Base-by-base conservation (phyloP, 2,113 vertebrate species). In the Pyrgilauda ruficollis region DNA sequence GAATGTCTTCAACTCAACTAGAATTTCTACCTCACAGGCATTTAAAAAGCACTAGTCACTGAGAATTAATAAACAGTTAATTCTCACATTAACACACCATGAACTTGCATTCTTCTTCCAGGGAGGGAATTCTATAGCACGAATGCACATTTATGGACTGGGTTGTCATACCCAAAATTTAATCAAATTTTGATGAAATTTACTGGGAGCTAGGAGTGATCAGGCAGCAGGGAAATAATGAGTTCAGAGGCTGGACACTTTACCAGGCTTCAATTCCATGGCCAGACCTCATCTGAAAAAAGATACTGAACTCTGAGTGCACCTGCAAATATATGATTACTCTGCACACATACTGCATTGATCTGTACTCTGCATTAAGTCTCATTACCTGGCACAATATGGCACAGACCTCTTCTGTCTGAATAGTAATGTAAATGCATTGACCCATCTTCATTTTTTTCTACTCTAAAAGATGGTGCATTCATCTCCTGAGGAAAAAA, bases 401-500 rank as follows among this genome's bases (percentile, higher is more conserved):
- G 98, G 91, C 96, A 98, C 62, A 98, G 96, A 47, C 98, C 98
- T 96, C 93, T 96, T 95, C 98, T 97, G 53, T 98, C 98, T 70
- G 98, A 98, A 82, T 98, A 98, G 91, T 98, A 98, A 90, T 98
- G 98, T 47, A 98, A 96, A 87, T 97, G 92, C 97, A 97, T 98
- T 30, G 97, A 97, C 26, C 98, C 97, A 11, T 98, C 97, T 83
- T 97, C 96, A 73, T 97, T 98, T 92, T 97, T 98, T 91, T 98
- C 97, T 88, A 98, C 97, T 79, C 98, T 97, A 76, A 98, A 98
- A 56, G 98, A 98, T 30, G 97, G 98, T 14, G 98, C 98, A 12
- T 98, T 98, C 98, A 98, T 98, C 86, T 98, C 97, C 98, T 98
- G 88, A 81, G 86, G 84, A 74, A 67, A 86, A 89, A 92, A 92